Evolutionary conservation across 1,140 invertebrate genomes (phyloP).

Genomic region (Lepidurus arcticus): DNA sequence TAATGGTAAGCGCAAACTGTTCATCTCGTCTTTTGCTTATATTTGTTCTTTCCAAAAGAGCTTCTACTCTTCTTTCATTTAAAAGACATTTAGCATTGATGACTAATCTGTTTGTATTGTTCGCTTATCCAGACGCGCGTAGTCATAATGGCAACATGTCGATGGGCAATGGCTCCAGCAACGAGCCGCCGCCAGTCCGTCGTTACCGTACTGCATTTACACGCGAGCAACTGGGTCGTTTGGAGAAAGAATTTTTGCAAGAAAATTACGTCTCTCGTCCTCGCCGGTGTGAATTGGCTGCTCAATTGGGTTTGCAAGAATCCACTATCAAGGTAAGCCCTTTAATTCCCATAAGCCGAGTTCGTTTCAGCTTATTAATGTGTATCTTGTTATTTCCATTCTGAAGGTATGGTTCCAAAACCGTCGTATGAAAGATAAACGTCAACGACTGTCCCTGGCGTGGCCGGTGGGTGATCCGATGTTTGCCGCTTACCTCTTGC

Average conservation of each 20-base stretch:
- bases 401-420: conserved; percentile 98
- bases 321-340: conserved; percentile 90
- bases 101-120: neutral
- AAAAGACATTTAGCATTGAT: neutral
- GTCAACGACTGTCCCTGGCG: conserved; percentile 82
- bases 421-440: conserved; percentile 97
- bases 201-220: conserved; percentile 97
- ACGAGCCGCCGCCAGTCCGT: conserved; percentile 61
- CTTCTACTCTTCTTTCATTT: neutral
- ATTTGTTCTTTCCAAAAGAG: neutral
- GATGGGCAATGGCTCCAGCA: conserved; percentile 33
- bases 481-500: conserved; percentile 81
- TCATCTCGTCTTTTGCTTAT: neutral
- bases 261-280: conserved; percentile 98
- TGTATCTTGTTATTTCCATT: conserved; percentile 40
- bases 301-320: conserved; percentile 87
- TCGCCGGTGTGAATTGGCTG: conserved; percentile 88
- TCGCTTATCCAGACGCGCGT: neutral
- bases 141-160: neutral
- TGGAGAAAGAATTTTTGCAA: conserved; percentile 96
- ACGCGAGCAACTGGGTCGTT: conserved; percentile 79
- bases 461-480: conserved; percentile 93
- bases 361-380: conserved; percentile 6
- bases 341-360: neutral
- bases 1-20: conserved; percentile 23